Percentiles rank a stretch among this genome's conserved stretches.
phyloP scores from a whole-genome alignment of 2,797 vertebrate species.

The Myotis findleyi region DNA sequence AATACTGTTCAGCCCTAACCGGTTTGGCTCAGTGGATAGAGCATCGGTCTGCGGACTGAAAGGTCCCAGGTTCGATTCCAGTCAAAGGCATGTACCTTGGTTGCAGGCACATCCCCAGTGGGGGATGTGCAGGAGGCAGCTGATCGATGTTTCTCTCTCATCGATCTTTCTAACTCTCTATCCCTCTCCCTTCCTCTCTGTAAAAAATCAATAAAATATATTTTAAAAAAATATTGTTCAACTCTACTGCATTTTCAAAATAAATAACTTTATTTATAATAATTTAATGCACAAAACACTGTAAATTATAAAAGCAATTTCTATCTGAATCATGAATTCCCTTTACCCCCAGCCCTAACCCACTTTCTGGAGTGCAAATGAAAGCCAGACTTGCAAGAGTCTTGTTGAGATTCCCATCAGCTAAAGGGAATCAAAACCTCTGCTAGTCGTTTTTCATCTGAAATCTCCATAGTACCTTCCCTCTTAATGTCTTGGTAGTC shows the following conservation, averaged over 20 bases:
- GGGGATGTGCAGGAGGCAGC: too few species aligned
- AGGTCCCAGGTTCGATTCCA: too few species aligned
- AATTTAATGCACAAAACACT: not conserved
- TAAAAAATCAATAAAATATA: too few species aligned
- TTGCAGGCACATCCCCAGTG: too few species aligned
- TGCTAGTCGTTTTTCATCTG: conserved; percentile 18
- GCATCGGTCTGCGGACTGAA: too few species aligned
- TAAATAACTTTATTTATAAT: not conserved
- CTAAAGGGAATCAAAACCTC: not conserved
- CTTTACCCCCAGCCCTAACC: not conserved
- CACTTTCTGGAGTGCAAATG: not conserved
- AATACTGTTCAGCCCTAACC: not conserved
- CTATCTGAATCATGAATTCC: not conserved
- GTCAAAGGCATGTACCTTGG: too few species aligned
- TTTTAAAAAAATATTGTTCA: not conserved
- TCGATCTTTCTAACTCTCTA: too few species aligned
- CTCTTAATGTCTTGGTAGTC: not conserved
- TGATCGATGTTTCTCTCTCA: too few species aligned
- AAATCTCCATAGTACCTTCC: not conserved
- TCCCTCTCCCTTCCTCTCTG: too few species aligned
- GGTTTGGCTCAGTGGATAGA: too few species aligned
- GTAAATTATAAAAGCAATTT: not conserved
- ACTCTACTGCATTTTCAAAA: not conserved
- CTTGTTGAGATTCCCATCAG: not conserved
- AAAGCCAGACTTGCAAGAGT: not conserved